Percentiles rank a stretch among this genome's conserved stretches.
Evolutionary conservation across 2,113 vertebrate species (phyloP).

Genomic region (Corythornis madagascariensis): DNA sequence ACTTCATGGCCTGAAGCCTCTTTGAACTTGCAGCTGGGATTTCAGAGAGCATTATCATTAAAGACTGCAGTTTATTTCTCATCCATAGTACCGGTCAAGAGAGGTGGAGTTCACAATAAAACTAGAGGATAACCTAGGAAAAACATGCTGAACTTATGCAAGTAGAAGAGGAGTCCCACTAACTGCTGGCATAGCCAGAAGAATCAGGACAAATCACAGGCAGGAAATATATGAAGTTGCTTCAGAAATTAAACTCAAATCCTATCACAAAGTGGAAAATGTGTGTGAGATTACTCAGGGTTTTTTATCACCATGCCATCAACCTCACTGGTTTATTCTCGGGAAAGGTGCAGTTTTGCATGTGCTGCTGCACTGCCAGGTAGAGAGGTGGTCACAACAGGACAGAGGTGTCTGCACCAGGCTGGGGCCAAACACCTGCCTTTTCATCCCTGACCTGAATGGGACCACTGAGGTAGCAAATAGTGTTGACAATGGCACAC

Average conservation of each 20-base stretch:
- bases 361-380: not conserved
- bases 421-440: not conserved
- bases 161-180: not conserved
- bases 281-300: not conserved
- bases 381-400: not conserved
- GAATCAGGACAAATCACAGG: not conserved
- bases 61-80: not conserved
- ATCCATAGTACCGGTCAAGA: not conserved
- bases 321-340: not conserved
- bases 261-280: rapidly evolving
- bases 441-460: not conserved
- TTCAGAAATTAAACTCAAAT: not conserved
- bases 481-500: not conserved
- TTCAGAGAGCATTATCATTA: not conserved
- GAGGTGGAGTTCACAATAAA: not conserved
- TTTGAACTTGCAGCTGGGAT: not conserved
- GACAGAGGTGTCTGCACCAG: not conserved
- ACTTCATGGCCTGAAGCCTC: not conserved
- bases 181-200: not conserved
- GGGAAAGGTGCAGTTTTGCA: not conserved
- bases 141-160: not conserved
- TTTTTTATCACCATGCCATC: not conserved
- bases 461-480: not conserved
- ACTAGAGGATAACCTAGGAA: not conserved
- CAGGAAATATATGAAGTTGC: not conserved